Base-by-base conservation (phyloP, 2,888 invertebrate species). In the Exocentrus adspersus region DNA sequence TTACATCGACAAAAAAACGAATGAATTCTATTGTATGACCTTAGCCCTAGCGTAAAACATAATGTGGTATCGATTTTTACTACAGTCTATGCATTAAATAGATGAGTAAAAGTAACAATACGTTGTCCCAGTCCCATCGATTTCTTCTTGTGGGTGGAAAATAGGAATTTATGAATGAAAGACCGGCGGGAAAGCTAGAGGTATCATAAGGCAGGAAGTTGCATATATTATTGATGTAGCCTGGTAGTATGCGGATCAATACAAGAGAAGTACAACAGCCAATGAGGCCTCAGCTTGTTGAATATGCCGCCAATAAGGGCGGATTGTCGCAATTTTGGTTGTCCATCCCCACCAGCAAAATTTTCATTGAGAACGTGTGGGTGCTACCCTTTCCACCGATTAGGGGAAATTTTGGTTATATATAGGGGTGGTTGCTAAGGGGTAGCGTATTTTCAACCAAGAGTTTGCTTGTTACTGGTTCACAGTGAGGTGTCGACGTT, bases 291-390 rank as follows among this genome's bases (percentile, higher is more conserved):
- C 66, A 70, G 76, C 74, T 75, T 75, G 76, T 76, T 75, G 76
- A 76, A 75, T 71, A 71, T 71, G 64, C 71, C 64, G 64, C 81
- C 80, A 82, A 82, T 81, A 60, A 67, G 67, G 67, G 61, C 58
- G 56, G 64, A 69, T 65, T 79, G 80, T 74, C 78, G 79, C 80
- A 79, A 70, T 72, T 77, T 76, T 72, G 73, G 73, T 70, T 68
- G 65, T 68, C 70, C 72, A 64, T 74, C 79, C 81, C 81, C 79
- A 77, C 79, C 73, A 75, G 76, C 72, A 60, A 61, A 68, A 72
- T 81, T 84, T 88, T 89, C 89, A 89, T 89, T 88, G 86, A 89
- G 87, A 87, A 85, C 86, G 88, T 87, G 88, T 88, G 86, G 88
- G 88, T 86, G 87, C 48, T 64, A 20, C 70, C 60, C 70, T 62